phyloP scores from a whole-genome alignment of 1,140 invertebrate species.

The Zaprionus camerounensis region DNA sequence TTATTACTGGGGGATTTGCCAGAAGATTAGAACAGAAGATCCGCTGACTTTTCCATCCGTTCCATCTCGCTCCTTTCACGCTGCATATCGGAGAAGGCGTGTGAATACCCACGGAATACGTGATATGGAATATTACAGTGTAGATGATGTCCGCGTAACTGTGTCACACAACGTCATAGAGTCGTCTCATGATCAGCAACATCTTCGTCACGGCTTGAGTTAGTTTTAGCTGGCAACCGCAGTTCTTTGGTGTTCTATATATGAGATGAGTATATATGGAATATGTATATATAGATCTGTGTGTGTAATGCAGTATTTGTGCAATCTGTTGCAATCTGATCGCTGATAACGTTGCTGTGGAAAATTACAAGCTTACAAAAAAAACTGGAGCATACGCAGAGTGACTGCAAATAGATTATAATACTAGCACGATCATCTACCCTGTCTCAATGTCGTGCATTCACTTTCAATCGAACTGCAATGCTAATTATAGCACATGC shows the following conservation, averaged over 20 bases:
- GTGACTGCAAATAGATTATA: slow-evolving; percentile 16
- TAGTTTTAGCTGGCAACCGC: neutral
- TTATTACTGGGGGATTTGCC: slow-evolving; percentile 51
- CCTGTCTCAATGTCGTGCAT: slow-evolving; percentile 5
- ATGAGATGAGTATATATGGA: neutral
- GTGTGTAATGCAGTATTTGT: neutral
- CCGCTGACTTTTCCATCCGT: neutral
- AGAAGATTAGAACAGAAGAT: slow-evolving; percentile 38
- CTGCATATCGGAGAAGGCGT: slow-evolving; percentile 7
- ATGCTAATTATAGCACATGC: neutral
- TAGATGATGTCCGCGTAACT: slow-evolving; percentile 3
- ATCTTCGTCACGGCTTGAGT: neutral
- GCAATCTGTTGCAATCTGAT: slow-evolving; percentile 28
- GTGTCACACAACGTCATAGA: slow-evolving; percentile 16
- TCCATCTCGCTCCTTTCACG: neutral
- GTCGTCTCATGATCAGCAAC: slow-evolving; percentile 6
- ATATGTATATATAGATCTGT: neutral
- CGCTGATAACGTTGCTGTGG: slow-evolving; percentile 12
- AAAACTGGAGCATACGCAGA: slow-evolving; percentile 6
- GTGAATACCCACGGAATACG: slow-evolving; percentile 1
- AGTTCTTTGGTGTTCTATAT: slow-evolving; percentile 1
- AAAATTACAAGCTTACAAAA: neutral
- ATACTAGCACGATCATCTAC: neutral
- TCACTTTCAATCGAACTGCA: neutral
- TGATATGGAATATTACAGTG: slow-evolving; percentile 35